These are phyloP conservation scores for Eucidaris tribuloides DNA, from an alignment of 35 echinoderm and acorn worm species.

Conservation along the genomic window DNA sequence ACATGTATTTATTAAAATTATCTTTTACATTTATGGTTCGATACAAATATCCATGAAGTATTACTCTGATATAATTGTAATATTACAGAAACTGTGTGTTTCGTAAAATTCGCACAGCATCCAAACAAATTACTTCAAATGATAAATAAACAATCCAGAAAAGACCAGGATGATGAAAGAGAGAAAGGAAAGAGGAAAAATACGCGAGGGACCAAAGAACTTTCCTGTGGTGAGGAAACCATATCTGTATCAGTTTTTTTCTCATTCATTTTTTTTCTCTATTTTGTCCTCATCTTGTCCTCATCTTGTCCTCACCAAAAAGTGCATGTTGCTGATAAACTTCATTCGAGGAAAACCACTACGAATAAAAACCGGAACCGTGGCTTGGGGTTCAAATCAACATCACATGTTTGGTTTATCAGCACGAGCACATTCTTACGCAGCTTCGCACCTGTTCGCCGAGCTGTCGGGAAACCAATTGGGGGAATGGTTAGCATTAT, in stretches of 20 bases:
- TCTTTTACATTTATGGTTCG: no score
- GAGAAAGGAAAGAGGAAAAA: no score
- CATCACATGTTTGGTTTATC: slow-evolving; percentile 10
- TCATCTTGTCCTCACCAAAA: background rate
- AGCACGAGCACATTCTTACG: slow-evolving; percentile 15
- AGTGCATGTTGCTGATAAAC: background rate
- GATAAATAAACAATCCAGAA: slow-evolving; percentile 37
- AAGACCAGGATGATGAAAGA: no score
- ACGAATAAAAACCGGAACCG: background rate
- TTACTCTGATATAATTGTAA: no score
- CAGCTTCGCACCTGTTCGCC: slow-evolving; percentile 7
- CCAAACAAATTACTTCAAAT: slow-evolving; percentile 26
- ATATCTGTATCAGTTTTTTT: slow-evolving; percentile 24
- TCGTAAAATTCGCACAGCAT: background rate
- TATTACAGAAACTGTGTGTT: no score
- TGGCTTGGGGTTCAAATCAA: background rate
- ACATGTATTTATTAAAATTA: no score
- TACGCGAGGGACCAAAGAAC: background rate
- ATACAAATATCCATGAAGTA: no score
- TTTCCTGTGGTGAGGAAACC: slow-evolving; percentile 12
- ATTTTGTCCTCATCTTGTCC: background rate
- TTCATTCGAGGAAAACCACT: background rate
- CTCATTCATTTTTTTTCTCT: background rate
- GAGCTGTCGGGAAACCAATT: background rate
- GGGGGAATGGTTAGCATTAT: slow-evolving; percentile 7